Conservation (phyloP, 2,797 vertebrate genomes). For the Nyctibius grandis region DNA sequence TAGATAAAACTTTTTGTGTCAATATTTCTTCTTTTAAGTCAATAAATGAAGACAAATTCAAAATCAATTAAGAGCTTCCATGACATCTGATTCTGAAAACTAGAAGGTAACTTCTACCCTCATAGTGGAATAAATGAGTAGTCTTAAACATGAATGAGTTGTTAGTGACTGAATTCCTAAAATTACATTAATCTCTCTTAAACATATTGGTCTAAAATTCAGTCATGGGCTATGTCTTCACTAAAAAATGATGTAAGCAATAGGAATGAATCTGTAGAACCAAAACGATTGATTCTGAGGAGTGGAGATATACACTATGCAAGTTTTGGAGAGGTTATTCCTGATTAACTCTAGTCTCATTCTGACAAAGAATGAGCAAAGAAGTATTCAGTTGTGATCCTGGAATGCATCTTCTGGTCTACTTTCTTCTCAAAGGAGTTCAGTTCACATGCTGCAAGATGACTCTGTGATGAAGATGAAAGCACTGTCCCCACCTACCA, state of each 20-base stretch:
- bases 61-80: neutral
- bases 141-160: neutral
- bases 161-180: neutral
- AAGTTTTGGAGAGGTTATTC: neutral
- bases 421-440: neutral
- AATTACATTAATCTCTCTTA: neutral
- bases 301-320: neutral
- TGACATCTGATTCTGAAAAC: neutral
- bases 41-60: neutral
- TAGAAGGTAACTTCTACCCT: neutral
- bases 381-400: neutral
- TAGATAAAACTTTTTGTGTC: neutral
- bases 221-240: neutral
- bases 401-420: neutral
- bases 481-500: rapidly evolving
- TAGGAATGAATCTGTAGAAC: neutral
- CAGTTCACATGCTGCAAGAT: neutral
- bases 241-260: neutral
- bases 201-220: neutral
- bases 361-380: neutral
- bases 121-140: neutral
- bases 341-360: neutral
- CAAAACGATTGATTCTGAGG: neutral
- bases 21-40: neutral
- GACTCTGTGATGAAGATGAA: neutral